Base-by-base conservation (phyloP, 2,888 invertebrate species). In the Trichopoda pennipes region DNA sequence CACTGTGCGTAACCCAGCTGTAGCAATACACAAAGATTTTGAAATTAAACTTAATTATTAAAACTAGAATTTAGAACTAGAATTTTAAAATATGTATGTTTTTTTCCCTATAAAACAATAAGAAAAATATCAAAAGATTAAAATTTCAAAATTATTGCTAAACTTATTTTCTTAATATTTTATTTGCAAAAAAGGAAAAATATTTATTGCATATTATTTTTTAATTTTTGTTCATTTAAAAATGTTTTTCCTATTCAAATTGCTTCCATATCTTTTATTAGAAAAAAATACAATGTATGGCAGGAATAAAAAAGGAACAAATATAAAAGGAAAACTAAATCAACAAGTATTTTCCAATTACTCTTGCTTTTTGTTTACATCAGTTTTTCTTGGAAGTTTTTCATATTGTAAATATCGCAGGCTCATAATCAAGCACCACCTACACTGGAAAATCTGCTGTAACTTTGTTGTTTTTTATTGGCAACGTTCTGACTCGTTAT, bases 1-100 rank as follows among this genome's bases (percentile, higher is more conserved):
- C 16, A 94, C 94, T 0, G 93, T 99, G 17, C 93, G 98, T 85
- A 98, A 98, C 87, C 98, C 98, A 0, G 95, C 93, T 32, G 95
- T 97, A 64, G 95, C 94, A 88, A 95, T 98, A 93, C 94, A 94
- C 35, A 93, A 94, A 83, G 94, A 95, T 85, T 98, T 96, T 95
- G 93, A 93, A 74, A 94, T 97, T 82, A 92, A 91, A 44, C 93
- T 95, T 60, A 90, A 92, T 85, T 91, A 86, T 85, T 89, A 85
- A 72, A 68, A 28, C 28, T 28, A 28, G 28, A 7, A 28, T 28
- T 28, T 28, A 28, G 28, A 28, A 8, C 28, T 1, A 10, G 1
- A 23, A 63, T 55, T 60, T 23, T 12, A 56, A 55, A 10, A 12
- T 14, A 38, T 38, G 8, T 23, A 32, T 21, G 23, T 60, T 32